Conservation (phyloP, 2,888 invertebrate species). For the Thumatha senex region DNA sequence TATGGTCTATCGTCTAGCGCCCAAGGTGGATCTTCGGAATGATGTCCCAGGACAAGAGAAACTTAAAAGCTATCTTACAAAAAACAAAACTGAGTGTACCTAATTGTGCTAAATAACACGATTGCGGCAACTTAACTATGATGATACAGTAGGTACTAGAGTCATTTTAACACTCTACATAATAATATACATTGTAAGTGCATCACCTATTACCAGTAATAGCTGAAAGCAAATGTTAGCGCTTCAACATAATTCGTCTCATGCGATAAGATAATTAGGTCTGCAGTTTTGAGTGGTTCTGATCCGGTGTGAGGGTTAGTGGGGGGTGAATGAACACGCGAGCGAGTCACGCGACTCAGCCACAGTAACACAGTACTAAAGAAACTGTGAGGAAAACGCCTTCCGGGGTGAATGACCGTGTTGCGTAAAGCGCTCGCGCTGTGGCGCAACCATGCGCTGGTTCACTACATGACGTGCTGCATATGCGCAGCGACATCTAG, state of each 20-base stretch:
- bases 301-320: slow-evolving; percentile 59
- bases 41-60: slow-evolving; percentile 27
- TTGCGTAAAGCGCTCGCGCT: slow-evolving; percentile 75
- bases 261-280: slow-evolving; percentile 65
- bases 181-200: neutral
- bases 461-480: slow-evolving; percentile 39
- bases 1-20: too few species aligned
- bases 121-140: slow-evolving; percentile 12
- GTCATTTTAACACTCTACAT: slow-evolving; percentile 6
- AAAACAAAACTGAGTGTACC: slow-evolving; percentile 23
- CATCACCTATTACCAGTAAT: slow-evolving; percentile 14
- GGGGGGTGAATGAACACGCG: slow-evolving; percentile 64
- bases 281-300: slow-evolving; percentile 53
- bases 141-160: slow-evolving; percentile 6
- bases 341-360: slow-evolving; percentile 74
- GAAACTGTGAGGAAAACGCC: slow-evolving; percentile 80
- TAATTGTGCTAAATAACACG: slow-evolving; percentile 19
- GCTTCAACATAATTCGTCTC: slow-evolving; percentile 50
- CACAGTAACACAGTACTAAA: slow-evolving; percentile 78
- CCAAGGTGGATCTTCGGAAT: too few species aligned
- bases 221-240: slow-evolving; percentile 36
- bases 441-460: slow-evolving; percentile 59
- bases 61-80: slow-evolving; percentile 34
- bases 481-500: slow-evolving; percentile 55
- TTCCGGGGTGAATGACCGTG: slow-evolving; percentile 82